A percentile compares a stretch with the other conserved stretches of the same genome.
Conservation (phyloP, 1,140 invertebrate species). For the Drosophila micromelanica region DNA sequence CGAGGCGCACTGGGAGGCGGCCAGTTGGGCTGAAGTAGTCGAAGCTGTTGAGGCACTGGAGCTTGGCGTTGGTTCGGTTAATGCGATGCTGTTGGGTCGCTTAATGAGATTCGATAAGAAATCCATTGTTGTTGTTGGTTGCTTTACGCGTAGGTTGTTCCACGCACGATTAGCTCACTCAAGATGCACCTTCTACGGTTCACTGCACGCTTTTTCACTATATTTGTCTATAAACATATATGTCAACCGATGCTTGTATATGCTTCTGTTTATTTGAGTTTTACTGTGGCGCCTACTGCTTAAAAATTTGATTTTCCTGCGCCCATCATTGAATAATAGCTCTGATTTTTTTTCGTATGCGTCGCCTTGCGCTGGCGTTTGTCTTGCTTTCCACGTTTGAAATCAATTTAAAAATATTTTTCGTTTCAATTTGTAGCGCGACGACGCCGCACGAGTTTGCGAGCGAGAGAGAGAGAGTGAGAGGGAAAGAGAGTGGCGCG, state of each 20-base stretch:
- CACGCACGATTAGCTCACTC: conserved; percentile 58
- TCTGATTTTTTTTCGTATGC: conserved; percentile 18
- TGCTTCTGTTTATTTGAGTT: conserved; percentile 16
- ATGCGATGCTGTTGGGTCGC: conserved; percentile 61
- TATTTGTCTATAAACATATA: neutral
- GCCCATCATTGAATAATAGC: conserved; percentile 58
- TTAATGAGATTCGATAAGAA: conserved; percentile 76
- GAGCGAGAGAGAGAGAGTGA: conserved; percentile 5
- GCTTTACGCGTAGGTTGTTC: conserved; percentile 30
- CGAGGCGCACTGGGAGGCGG: neutral
- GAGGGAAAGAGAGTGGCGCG: conserved; percentile 4
- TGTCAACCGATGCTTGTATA: conserved; percentile 16
- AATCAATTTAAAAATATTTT: conserved; percentile 83
- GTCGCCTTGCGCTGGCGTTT: conserved; percentile 36
- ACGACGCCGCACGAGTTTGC: conserved; percentile 15
- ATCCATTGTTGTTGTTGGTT: conserved; percentile 53
- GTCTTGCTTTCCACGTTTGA: conserved; percentile 53
- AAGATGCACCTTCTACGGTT: conserved; percentile 34
- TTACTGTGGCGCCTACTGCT: conserved; percentile 40
- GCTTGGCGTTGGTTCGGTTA: neutral
- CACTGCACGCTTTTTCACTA: conserved; percentile 32
- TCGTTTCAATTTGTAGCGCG: conserved; percentile 68
- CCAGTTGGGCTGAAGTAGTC: neutral
- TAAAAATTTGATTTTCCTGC: conserved; percentile 42
- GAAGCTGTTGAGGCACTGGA: neutral